Percentiles rank a stretch among this genome's conserved stretches.
These are phyloP conservation scores for Melanophora roralis DNA, from an alignment of 2,888 invertebrate species.

Conservation along the genomic window DNA sequence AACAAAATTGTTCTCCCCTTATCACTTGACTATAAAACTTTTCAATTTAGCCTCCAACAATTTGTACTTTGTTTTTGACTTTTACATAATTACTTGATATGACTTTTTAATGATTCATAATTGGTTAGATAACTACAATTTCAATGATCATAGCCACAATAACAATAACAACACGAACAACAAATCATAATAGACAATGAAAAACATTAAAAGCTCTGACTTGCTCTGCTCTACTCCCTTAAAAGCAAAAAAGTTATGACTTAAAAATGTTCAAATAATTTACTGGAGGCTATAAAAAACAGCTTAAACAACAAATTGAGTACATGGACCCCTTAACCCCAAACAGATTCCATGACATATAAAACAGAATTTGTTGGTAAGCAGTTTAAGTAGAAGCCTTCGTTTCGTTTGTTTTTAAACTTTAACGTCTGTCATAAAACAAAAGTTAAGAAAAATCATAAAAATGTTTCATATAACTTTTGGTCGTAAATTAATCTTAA, in stretches of 20 bases:
- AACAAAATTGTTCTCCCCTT: too few species aligned
- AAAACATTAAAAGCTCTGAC: not conserved
- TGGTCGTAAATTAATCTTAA: not conserved
- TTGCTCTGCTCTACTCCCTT: too few species aligned
- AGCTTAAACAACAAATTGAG: too few species aligned
- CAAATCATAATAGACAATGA: not conserved
- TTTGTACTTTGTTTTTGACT: not conserved
- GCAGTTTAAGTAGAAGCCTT: not conserved
- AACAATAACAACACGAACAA: not conserved
- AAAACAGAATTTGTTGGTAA: not conserved
- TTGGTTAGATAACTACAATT: not conserved
- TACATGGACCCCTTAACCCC: too few species aligned
- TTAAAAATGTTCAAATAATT: conserved; percentile 38
- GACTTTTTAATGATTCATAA: not conserved
- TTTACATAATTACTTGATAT: not conserved
- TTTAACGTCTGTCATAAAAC: not conserved
- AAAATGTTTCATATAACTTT: conserved; percentile 9
- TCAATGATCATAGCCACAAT: not conserved
- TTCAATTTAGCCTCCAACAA: not conserved
- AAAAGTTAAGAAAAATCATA: not conserved
- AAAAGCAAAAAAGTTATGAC: conserved; percentile 1
- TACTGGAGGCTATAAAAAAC: conserved; percentile 4
- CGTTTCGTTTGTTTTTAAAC: not conserved
- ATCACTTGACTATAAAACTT: not conserved
- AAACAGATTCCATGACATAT: not conserved